phyloP scores from a whole-genome alignment of 2,113 vertebrate genomes.

The Bolborhynchus lineola region DNA sequence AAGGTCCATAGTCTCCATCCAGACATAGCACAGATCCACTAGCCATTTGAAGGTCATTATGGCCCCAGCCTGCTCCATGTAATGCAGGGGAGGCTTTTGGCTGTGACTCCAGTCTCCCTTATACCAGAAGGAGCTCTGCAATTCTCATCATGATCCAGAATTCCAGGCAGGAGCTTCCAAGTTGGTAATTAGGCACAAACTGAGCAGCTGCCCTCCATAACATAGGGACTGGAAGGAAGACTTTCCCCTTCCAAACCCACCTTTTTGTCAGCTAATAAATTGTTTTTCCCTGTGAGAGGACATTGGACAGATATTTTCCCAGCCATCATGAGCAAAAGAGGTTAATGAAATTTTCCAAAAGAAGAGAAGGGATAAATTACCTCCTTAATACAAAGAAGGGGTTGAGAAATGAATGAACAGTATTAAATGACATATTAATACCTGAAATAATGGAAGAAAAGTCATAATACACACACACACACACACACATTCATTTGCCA shows the following conservation, averaged over 20 bases:
- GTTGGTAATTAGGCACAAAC: not conserved
- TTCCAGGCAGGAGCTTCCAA: not conserved
- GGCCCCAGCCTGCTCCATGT: not conserved
- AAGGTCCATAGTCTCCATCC: rapidly evolving
- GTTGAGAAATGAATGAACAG: not conserved
- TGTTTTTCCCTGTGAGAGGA: not conserved
- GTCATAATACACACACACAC: not conserved
- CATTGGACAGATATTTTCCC: not conserved
- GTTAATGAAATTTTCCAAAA: not conserved
- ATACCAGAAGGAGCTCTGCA: rapidly evolving
- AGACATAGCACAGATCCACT: not conserved
- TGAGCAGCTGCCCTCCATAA: not conserved
- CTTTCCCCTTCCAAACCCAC: not conserved
- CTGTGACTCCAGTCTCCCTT: rapidly evolving
- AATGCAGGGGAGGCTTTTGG: not conserved
- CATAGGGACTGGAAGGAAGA: not conserved
- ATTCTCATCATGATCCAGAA: not conserved
- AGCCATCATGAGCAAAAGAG: not conserved
- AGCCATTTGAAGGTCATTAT: not conserved
- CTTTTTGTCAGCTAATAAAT: not conserved
- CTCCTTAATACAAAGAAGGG: not conserved
- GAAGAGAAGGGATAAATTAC: not conserved
- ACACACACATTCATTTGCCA: not conserved
- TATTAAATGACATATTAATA: not conserved
- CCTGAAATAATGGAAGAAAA: not conserved